Conservation (phyloP, 2,888 invertebrate species). For the Polymixis flavicincta region DNA sequence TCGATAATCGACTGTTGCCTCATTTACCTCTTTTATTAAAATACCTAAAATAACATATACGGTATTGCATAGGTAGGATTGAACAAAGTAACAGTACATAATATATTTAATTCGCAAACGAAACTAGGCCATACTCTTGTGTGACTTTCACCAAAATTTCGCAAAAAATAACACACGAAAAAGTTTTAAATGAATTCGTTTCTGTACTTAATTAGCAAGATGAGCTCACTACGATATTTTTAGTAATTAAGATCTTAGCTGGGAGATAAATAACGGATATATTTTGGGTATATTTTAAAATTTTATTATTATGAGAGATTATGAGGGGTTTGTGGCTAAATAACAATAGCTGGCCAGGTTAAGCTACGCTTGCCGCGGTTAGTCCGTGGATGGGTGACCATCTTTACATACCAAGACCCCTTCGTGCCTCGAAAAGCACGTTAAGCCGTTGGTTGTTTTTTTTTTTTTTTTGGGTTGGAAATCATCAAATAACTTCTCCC, state of each 20-base stretch:
- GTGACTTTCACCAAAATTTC: conserved; percentile 58
- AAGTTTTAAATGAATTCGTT: conserved; percentile 38
- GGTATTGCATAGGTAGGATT: not conserved
- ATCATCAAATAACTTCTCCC: no score
- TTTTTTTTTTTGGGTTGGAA: no score
- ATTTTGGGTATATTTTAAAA: conserved; percentile 20
- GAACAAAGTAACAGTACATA: conserved; percentile 40
- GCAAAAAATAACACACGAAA: conserved; percentile 42
- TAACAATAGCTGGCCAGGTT: no score
- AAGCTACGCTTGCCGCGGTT: no score
- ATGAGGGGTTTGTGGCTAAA: no score
- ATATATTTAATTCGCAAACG: conserved; percentile 32
- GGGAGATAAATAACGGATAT: conserved; percentile 32
- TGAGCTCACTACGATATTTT: conserved; percentile 38
- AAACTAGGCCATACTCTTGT: conserved; percentile 41
- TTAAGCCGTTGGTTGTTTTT: no score
- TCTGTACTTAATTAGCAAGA: conserved; percentile 56
- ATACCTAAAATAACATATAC: not conserved
- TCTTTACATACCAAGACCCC: no score
- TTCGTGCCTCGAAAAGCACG: no score
- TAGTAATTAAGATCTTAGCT: conserved; percentile 51
- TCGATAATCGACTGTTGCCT: not conserved
- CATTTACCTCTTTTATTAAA: not conserved
- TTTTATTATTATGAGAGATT: not conserved
- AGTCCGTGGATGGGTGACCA: no score